Conservation (phyloP, 2,113 vertebrate species). For the Eubucco bourcierii region DNA sequence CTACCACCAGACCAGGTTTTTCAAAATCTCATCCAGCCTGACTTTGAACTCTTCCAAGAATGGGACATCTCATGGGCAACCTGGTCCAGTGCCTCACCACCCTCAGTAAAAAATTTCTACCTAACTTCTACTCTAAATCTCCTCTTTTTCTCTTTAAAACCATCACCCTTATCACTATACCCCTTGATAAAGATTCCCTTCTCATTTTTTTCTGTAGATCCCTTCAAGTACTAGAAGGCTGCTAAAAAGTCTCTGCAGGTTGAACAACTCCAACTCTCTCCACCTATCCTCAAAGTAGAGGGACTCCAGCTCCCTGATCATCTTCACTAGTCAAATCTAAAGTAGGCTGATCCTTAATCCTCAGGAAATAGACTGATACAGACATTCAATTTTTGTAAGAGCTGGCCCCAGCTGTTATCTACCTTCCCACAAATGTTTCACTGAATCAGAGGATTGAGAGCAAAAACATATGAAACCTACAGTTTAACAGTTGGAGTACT, state of each 20-base stretch:
- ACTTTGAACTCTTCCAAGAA: neutral
- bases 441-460: neutral
- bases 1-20: fast-evolving
- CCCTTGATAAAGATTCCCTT: no score
- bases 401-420: neutral
- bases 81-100: fast-evolving
- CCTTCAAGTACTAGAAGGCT: neutral
- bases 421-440: neutral
- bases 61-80: fast-evolving
- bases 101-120: fast-evolving
- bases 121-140: neutral
- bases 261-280: neutral
- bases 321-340: neutral
- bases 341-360: neutral
- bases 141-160: neutral
- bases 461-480: neutral
- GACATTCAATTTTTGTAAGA: neutral
- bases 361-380: neutral
- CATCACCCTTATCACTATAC: fast-evolving
- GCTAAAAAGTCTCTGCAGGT: neutral
- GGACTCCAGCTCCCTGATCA: fast-evolving
- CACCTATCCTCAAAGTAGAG: fast-evolving
- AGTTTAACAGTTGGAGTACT: neutral
- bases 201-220: neutral
- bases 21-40: fast-evolving